phyloP scores from a whole-genome alignment of 2,888 invertebrate genomes.

The Smittia aterrima region DNA sequence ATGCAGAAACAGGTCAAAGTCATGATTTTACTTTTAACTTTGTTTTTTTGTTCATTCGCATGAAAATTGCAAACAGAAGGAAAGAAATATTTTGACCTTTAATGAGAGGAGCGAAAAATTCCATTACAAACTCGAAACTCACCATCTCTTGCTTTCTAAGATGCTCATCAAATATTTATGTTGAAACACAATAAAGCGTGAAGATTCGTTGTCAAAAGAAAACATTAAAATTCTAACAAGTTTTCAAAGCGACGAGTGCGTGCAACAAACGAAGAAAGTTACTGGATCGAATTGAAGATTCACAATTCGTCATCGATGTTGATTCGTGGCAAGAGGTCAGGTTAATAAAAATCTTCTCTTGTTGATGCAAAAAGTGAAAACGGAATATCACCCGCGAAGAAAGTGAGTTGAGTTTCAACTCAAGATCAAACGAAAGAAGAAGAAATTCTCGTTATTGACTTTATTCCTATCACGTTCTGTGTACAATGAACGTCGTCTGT shows the following conservation, averaged over 20 bases:
- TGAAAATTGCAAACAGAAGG: not conserved
- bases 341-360: not conserved
- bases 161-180: not conserved
- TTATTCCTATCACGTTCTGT: conserved; percentile 22
- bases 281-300: too few species aligned
- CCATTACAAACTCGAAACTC: not conserved
- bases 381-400: not conserved
- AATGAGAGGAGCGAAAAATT: not conserved
- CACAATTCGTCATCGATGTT: too few species aligned
- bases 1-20: conserved; percentile 36
- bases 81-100: conserved; percentile 20
- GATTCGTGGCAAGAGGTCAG: not conserved
- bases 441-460: not conserved
- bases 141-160: not conserved
- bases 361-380: not conserved
- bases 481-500: conserved; percentile 12
- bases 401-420: not conserved
- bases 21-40: conserved; percentile 28
- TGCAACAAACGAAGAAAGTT: not conserved
- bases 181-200: not conserved
- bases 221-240: conserved; percentile 18
- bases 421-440: not conserved
- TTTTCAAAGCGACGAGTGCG: not conserved
- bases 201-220: conserved; percentile 12
- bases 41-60: not conserved